A percentile compares a stretch with the other conserved stretches of the same genome.
These are phyloP conservation scores for Oasisia sp. DNA, from an alignment of 2,888 invertebrate genomes.

Conservation along the genomic window DNA sequence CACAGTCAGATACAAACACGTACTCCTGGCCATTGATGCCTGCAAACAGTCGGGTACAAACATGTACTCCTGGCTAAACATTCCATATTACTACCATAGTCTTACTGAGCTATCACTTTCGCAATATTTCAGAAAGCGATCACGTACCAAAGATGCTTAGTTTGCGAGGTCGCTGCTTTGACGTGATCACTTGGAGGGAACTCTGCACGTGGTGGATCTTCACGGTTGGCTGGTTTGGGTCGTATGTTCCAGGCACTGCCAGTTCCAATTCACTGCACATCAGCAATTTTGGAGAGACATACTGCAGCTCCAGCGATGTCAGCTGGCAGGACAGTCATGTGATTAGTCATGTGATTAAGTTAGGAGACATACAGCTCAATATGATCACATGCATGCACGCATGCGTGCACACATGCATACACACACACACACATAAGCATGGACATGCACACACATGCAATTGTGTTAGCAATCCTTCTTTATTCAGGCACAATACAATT, in stretches of 20 bases:
- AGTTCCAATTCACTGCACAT: conserved; percentile 91
- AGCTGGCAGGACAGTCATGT: conserved; percentile 50
- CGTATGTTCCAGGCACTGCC: conserved; percentile 97
- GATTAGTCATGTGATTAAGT: neutral
- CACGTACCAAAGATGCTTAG: conserved; percentile 80
- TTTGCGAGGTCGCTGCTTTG: conserved; percentile 96
- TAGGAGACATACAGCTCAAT: no score
- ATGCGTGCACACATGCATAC: no score
- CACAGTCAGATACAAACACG: neutral
- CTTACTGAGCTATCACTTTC: no score
- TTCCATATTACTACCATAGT: no score
- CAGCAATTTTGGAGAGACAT: conserved; percentile 92
- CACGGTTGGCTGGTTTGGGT: conserved; percentile 81
- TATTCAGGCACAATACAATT: no score
- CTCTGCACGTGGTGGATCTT: conserved; percentile 90
- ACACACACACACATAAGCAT: no score
- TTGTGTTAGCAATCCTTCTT: no score
- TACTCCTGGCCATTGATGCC: conserved; percentile 5
- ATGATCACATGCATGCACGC: no score
- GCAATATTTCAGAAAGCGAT: no score
- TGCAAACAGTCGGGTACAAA: neutral
- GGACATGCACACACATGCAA: no score
- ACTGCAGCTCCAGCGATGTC: conserved; percentile 74
- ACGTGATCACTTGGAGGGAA: conserved; percentile 93
- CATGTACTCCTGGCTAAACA: neutral